These are phyloP conservation scores for Setophaga kirtlandii DNA, from an alignment of 2,113 vertebrate species.

Conservation along the genomic window DNA sequence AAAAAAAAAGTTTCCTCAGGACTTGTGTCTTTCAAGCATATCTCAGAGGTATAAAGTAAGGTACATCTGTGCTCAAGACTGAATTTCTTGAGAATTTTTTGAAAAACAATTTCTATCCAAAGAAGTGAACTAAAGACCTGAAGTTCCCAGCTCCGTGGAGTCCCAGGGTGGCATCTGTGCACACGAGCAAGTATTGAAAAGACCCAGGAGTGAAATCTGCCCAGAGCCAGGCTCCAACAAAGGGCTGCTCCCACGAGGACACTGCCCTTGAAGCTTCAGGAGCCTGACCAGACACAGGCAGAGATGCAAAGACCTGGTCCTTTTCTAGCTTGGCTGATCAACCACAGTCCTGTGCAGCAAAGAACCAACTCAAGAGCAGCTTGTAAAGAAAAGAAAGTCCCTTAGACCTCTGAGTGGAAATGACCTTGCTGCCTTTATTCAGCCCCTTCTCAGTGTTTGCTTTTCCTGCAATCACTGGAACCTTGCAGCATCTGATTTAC, in stretches of 20 bases:
- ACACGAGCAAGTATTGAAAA: not conserved
- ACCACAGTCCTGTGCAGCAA: not conserved
- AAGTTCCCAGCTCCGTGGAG: not conserved
- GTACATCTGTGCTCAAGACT: not conserved
- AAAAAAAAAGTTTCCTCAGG: not conserved
- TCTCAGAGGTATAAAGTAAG: accelerated
- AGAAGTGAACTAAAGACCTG: not conserved
- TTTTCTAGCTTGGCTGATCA: not conserved
- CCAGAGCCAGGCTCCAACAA: accelerated
- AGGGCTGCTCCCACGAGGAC: not conserved
- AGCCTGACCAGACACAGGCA: not conserved
- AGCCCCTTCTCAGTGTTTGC: not conserved
- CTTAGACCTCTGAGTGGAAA: not conserved
- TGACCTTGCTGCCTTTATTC: not conserved
- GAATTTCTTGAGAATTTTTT: not conserved
- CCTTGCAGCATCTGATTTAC: constrained; percentile 19
- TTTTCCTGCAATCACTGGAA: not conserved
- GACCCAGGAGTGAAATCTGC: not conserved
- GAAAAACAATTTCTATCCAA: not conserved
- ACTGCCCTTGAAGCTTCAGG: not conserved
- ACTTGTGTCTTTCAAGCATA: not conserved
- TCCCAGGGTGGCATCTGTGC: accelerated
- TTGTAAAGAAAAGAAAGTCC: not conserved
- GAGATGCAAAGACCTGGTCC: not conserved
- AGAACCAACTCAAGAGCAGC: not conserved